phyloP scores from a whole-genome alignment of 2,888 invertebrate species.

The Synergus japonicus region DNA sequence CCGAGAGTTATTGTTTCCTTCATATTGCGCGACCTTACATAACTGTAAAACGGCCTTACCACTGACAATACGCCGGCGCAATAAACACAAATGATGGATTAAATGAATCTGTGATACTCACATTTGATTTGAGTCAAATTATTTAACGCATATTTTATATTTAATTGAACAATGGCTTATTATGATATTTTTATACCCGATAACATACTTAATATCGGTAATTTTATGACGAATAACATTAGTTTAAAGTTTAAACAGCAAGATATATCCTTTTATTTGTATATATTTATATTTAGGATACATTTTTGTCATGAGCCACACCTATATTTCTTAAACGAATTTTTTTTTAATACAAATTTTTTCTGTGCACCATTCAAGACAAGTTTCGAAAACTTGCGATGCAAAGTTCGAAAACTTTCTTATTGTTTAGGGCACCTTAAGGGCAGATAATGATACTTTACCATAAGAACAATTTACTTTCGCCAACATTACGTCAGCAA shows the following conservation, averaged over 20 bases:
- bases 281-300: neutral
- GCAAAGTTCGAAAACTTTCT: no score
- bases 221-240: neutral
- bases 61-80: slow-evolving; percentile 45
- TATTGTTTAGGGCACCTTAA: no score
- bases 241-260: neutral
- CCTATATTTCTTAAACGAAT: neutral
- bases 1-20: slow-evolving; percentile 32
- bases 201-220: no score
- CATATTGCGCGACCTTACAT: slow-evolving; percentile 48
- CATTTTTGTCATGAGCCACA: neutral
- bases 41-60: slow-evolving; percentile 54
- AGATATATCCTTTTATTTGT: neutral
- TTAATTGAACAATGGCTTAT: neutral
- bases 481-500: no score
- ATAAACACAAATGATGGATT: neutral
- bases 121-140: slow-evolving; percentile 20
- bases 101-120: neutral
- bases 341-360: neutral
- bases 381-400: no score
- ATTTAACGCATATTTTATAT: slow-evolving; percentile 14
- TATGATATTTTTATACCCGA: neutral
- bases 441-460: no score
- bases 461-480: no score
- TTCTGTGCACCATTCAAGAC: neutral